Evolutionary conservation across 1,140 invertebrate species (phyloP).

Genomic region (Cheumatopsyche charites): DNA sequence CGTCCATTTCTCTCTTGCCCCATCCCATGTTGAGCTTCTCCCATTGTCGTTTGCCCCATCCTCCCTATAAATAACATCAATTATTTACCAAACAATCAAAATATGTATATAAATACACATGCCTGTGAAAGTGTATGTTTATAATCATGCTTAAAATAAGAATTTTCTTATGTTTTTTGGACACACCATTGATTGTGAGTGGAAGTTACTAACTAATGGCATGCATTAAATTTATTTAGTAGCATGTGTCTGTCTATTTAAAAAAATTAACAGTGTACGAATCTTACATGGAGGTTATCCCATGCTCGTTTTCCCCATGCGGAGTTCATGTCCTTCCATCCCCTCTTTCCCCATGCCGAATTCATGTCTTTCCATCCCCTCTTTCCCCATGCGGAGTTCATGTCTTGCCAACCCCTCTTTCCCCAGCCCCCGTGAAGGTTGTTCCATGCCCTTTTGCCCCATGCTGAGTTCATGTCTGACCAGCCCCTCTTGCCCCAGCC

Average conservation of each 20-base stretch:
- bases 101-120: slow-evolving; percentile 4
- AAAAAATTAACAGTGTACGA: neutral
- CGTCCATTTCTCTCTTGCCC: slow-evolving; percentile 55
- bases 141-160: too few species aligned
- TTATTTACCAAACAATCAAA: too few species aligned
- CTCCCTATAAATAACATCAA: slow-evolving; percentile 36
- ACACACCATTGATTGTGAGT: too few species aligned
- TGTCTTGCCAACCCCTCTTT: slow-evolving; percentile 66
- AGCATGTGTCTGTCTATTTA: neutral
- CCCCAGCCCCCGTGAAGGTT: slow-evolving; percentile 68
- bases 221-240: too few species aligned
- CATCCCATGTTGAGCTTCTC: slow-evolving; percentile 60
- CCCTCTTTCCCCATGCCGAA: slow-evolving; percentile 60
- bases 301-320: slow-evolving; percentile 63
- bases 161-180: too few species aligned
- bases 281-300: slow-evolving; percentile 54
- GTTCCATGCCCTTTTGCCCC: slow-evolving; percentile 69
- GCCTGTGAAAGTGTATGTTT: neutral
- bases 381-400: slow-evolving; percentile 69
- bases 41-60: slow-evolving; percentile 64
- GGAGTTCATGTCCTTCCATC: slow-evolving; percentile 61
- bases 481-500: slow-evolving; percentile 59
- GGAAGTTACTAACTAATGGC: too few species aligned
- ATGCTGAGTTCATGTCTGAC: slow-evolving; percentile 67
- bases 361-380: slow-evolving; percentile 61